Base-by-base conservation (phyloP, 2,797 vertebrate species). In the Mastacembelus armatus region DNA sequence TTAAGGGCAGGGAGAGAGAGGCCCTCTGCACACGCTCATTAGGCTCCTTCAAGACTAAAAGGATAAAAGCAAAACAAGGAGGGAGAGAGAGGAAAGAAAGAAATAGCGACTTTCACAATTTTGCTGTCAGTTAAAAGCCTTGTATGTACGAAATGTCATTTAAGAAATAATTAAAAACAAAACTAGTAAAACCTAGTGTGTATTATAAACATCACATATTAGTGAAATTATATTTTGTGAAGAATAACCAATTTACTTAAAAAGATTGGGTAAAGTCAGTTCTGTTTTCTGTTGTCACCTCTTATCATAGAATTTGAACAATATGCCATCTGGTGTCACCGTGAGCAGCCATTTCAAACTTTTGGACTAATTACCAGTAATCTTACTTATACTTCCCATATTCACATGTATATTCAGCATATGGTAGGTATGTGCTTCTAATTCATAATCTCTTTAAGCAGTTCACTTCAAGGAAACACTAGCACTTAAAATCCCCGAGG, bases 41-140 rank as follows among this genome's bases (percentile, higher is more conserved):
- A 98, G 95, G 95, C 95, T 96, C 94, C 95, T 95, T 95, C 94
- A 94, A 95, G 95, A 96, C 95, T 96, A 95, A 96, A 95, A 95
- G 95, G 95, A 97, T 95, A 94, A 96, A 97, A 96, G 94, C 94
- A 96, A 96, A 96, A 95, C 93, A 95, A 94, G 94, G 92, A 90
- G 61, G 77, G 88, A 87, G 60, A 48, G 52, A 59, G 33, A 65
- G 95, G 94, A 94, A 95, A 94, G 92, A 91, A 84, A 88, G 81
- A 69, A 80, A 85, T 73, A 72, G 68, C 88, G 84, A 86, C 73
- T 86, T 87, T 81, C 75, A 83, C 66, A 85, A 77, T 61, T 70
- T 76, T 2, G 50, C 82, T 80, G 74, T 77, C 83, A 79, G 55
- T 56, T 55, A 43, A 77, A 82, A 77, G 60, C 44, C 48, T 64